These are phyloP conservation scores for Dipodomys stephensi DNA, from an alignment of 2,113 vertebrate species.

Conservation along the genomic window DNA sequence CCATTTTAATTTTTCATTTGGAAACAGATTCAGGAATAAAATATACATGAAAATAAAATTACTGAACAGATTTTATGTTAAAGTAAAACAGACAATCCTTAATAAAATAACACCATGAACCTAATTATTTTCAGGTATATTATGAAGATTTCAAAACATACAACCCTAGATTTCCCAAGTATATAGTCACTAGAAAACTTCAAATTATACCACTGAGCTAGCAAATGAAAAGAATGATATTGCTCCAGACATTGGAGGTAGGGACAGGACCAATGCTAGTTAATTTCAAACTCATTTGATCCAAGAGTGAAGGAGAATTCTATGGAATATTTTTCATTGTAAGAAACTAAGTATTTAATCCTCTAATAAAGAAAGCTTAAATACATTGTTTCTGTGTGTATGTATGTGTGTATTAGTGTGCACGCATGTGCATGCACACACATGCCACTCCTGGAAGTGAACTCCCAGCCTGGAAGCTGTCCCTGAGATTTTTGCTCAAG, in stretches of 20 bases:
- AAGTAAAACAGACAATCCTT: constrained; percentile 48
- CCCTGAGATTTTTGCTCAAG: no score
- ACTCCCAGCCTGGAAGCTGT: no score
- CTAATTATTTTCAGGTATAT: constrained; percentile 33
- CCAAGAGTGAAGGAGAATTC: neutral
- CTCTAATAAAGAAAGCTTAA: neutral
- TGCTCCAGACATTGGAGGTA: neutral
- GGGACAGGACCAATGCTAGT: neutral
- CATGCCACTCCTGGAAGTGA: no score
- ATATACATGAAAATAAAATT: neutral
- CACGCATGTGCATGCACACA: no score
- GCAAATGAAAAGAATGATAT: constrained; percentile 2
- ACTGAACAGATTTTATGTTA: neutral
- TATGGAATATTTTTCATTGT: constrained; percentile 33
- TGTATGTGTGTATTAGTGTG: no score
- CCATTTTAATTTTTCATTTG: constrained; percentile 58
- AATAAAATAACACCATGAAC: constrained; percentile 36
- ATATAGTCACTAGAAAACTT: constrained; percentile 48
- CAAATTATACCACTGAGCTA: constrained; percentile 25
- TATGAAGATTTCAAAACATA: constrained; percentile 16
- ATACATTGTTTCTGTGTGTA: no score
- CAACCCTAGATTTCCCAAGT: constrained; percentile 26
- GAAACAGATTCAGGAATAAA: constrained; percentile 10
- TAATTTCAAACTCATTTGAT: constrained; percentile 2
- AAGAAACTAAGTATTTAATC: constrained; percentile 4